phyloP scores from a whole-genome alignment of 2,797 vertebrate genomes.

The Forpus xanthops region DNA sequence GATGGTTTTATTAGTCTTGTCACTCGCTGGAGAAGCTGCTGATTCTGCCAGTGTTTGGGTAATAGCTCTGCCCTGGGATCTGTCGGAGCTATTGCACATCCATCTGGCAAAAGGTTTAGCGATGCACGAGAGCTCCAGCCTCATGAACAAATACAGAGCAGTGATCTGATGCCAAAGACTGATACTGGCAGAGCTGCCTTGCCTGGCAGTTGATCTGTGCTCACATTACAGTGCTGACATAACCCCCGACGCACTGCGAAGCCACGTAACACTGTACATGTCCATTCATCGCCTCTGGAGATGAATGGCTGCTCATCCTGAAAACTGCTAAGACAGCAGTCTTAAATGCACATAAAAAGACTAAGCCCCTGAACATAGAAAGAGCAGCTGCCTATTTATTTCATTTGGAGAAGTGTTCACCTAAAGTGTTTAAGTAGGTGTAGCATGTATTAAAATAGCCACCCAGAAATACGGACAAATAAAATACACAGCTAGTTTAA shows the following conservation, averaged over 20 bases:
- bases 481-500: neutral
- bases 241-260: accelerated
- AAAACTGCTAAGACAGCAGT: neutral
- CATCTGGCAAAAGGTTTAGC: neutral
- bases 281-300: neutral
- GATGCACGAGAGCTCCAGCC: neutral
- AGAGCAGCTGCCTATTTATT: neutral
- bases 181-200: neutral
- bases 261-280: accelerated
- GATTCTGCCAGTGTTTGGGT: constrained; percentile 25
- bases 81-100: neutral
- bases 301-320: neutral
- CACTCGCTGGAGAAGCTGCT: neutral
- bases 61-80: constrained; percentile 17
- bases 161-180: neutral
- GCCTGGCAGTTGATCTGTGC: neutral
- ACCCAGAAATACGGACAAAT: neutral
- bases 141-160: neutral
- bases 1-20: constrained; percentile 34
- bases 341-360: neutral
- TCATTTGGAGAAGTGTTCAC: neutral
- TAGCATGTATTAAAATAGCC: neutral
- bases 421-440: accelerated
- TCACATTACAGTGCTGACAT: neutral
- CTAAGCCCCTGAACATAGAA: neutral